Conservation (phyloP, 2,113 vertebrate species). For the Neodontobutis hainanensis region DNA sequence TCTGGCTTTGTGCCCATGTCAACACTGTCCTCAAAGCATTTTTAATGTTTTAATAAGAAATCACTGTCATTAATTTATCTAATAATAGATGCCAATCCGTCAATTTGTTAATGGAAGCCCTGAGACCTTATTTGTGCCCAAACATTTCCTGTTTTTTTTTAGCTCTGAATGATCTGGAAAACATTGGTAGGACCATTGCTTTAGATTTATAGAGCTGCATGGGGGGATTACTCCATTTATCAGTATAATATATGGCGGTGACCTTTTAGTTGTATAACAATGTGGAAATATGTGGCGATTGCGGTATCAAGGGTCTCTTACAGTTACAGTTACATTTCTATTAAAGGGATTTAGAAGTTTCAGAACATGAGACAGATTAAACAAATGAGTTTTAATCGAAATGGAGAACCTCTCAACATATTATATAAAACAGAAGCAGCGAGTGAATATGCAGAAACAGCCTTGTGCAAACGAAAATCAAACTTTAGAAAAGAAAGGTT, state of each 20-base stretch:
- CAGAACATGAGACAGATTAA: too few species aligned
- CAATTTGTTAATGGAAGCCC: not conserved
- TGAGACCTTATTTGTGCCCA: not conserved
- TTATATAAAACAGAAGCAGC: not conserved
- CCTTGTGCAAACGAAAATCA: slow-evolving; percentile 30
- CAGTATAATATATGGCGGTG: too few species aligned
- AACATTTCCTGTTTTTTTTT: not conserved
- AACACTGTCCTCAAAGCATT: not conserved
- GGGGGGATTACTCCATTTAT: too few species aligned
- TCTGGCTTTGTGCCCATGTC: not conserved
- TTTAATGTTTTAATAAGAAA: not conserved
- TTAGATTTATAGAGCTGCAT: too few species aligned
- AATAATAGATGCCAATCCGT: not conserved
- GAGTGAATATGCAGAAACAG: not conserved
- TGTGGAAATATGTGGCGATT: too few species aligned
- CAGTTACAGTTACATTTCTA: too few species aligned
- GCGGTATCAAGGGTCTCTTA: too few species aligned
- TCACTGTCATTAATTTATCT: not conserved
- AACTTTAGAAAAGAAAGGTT: slow-evolving; percentile 29
- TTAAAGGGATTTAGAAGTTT: too few species aligned
- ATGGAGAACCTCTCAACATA: not conserved
- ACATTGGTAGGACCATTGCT: too few species aligned
- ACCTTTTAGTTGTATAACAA: too few species aligned
- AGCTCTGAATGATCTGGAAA: not conserved
- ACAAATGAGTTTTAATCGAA: too few species aligned